Base-by-base conservation (phyloP, 1,140 invertebrate genomes). In the Papilio glaucus region DNA sequence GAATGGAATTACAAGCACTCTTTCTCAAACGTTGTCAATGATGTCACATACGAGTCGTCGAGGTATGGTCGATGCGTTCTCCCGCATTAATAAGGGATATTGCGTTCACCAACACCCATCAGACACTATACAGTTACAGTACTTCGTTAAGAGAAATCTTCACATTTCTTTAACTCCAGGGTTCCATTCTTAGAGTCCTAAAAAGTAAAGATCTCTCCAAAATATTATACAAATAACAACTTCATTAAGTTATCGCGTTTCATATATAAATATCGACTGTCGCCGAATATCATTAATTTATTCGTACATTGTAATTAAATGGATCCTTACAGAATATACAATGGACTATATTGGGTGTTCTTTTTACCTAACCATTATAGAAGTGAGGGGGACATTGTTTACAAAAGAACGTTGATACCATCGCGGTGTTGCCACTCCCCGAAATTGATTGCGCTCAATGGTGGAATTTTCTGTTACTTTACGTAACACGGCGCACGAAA, bases 371-470 rank as follows among this genome's bases (percentile, higher is more conserved):
- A 26, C 18, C 21, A 41, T 41, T 41, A 57, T 10, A 57, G 18
- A 24, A 57, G 49, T 57, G 49, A 24, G 62, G 62, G n/a, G 29
- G 62, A 65, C 62, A 39, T 39, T 65, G 33, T 65, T 65, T 39
- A 38, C 62, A 65, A 65, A 38, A 24, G 62, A 15, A 18, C 15
- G 8, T 65, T 41, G 62, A 65, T 65, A 65, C 39, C 62, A 65
- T 65, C 33, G 15, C 61, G 1, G 37, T 24, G 49, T 57, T 2
- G 10, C 49, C 49, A 26, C 49, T 24, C 49, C 49, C 24, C 18
- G 21, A 57, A 24, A 57, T 57, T 10, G 49, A 57, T 45, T 45
- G n/a, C 21, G 21, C 49, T 12, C 3, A 57, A 26, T 57, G 49
- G 9, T 57, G 49, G 49, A 57, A 57, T 57, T 57, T 57, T 57